Conservation (phyloP, 53 echinoderm and acorn worm species). For the Temnopleurus reevesii region DNA sequence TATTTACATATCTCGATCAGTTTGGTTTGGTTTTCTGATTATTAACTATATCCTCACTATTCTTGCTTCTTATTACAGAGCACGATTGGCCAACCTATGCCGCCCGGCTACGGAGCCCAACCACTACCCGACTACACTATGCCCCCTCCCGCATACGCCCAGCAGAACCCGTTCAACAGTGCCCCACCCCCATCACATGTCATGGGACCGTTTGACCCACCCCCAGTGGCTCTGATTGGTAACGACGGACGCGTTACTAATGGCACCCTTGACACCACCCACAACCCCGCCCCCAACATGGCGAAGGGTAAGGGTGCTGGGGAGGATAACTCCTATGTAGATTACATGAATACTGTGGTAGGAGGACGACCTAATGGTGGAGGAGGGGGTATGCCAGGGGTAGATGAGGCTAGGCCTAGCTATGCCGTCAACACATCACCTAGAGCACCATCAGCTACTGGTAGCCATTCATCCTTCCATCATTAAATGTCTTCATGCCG, state of each 20-base stretch:
- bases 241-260: neutral
- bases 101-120: conserved; percentile 13
- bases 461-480: neutral
- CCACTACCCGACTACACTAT: neutral
- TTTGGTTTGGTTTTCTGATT: too few species aligned
- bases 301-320: neutral
- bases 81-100: neutral
- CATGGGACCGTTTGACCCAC: conserved; percentile 25
- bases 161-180: conserved; percentile 33
- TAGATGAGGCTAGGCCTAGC: neutral
- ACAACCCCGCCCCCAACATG: conserved; percentile 9
- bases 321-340: neutral
- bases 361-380: neutral
- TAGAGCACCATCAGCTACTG: neutral
- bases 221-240: conserved; percentile 12
- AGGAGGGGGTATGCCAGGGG: conserved; percentile 23
- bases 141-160: conserved; percentile 25
- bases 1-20: too few species aligned
- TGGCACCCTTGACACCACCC: neutral
- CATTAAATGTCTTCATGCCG: too few species aligned
- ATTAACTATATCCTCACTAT: neutral
- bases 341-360: conserved; percentile 40
- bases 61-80: neutral
- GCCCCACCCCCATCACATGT: neutral
- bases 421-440: neutral